Evolutionary conservation across 2,797 vertebrate species (phyloP), one percentile per base, ranked within the genome.

Genomic region (Tiaroga cobitis): DNA sequence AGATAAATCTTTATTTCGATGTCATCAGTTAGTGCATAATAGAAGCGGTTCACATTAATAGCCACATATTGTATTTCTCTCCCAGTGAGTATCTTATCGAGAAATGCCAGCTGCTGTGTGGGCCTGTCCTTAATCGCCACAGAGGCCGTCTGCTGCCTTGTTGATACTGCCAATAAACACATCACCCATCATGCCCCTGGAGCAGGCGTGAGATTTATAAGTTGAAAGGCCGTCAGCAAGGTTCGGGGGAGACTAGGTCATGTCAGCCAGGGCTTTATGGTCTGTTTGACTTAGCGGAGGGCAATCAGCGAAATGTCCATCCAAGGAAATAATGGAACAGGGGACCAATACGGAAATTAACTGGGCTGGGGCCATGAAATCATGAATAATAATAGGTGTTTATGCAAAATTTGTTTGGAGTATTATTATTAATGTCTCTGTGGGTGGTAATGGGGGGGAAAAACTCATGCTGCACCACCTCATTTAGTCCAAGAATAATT

Each of bases 111-210:
- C 88, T 86, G 46, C 83, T 91, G 88, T 84, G 90, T 90, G 90
- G 61, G 72, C 41, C 85, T 90, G 89, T 88, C 87, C 83, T 92
- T 92, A 93, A 94, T 92, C 91, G 87, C 91, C 51, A 79, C 83
- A 85, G 83, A 90, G 86, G 91, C 90, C 90, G 91, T 92, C 94
- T 95, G 94, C 90, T 87, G 83, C 89, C 92, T 63, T 41, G 90
- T 88, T 93, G 94, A 96, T 94, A 95, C 91, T 87, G 93, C 92
- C 93, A 94, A 94, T 93, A 93, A 94, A 95, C 90, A 93, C 89
- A 93, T 93, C 93, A 91, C 92, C 89, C 91, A 91, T 93, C 91
- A 83, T 90, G 93, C 87, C 89, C 91, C 84, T 86, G 89, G 89
- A 92, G 79, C 75, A 68, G 39, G 84, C 89, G 70, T 73, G 78